Base-by-base conservation (phyloP, 2,888 invertebrate genomes). In the Ochlodes sylvanus region DNA sequence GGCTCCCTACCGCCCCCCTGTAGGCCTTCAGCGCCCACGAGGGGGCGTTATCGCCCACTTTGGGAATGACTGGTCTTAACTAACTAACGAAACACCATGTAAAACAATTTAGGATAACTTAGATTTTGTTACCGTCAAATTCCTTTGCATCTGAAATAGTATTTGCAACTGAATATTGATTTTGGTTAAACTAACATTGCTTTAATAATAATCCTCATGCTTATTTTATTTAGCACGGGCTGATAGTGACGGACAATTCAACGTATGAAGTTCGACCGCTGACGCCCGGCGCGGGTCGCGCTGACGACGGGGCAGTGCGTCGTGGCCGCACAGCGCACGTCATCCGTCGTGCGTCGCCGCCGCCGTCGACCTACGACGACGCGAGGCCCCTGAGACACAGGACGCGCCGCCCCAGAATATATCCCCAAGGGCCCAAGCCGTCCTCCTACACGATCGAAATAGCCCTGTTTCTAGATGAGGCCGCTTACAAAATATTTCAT, bases 381-480 rank as follows among this genome's bases (percentile, higher is more conserved):
- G 90, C 87, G 17, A 79, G 89, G 4, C 77, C 82, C 0, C 76
- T 92, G 12, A 82, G 89, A 0, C 85, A 84, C 19, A 81, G 84
- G 34, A 79, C 76, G 38, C 82, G 88, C 7, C 80, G 83, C 12
- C 89, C 88, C 4, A 84, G 90, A 44, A 63, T 73, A 6, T 71
- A 75, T 27, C 79, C 72, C 15, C 64, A 73, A 32, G 85, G 86
- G 60, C 81, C 82, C 3, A 83, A 81, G 4, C 87, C 87, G 0
- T 77, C 88, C 10, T 86, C 87, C 68, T 92, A 95, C 70, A 96
- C 95, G 3, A 89, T 96, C 47, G 97, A 97, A 83, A 85, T 96
- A 62, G 96, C 96, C 0, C 85, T 97, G 52, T 97, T 97, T 83
- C 94, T 97, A 75, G 97, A 97, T 78, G 95, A 95, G 80, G 94